Conservation (phyloP, 2,888 invertebrate species). For the Globia sparganii region DNA sequence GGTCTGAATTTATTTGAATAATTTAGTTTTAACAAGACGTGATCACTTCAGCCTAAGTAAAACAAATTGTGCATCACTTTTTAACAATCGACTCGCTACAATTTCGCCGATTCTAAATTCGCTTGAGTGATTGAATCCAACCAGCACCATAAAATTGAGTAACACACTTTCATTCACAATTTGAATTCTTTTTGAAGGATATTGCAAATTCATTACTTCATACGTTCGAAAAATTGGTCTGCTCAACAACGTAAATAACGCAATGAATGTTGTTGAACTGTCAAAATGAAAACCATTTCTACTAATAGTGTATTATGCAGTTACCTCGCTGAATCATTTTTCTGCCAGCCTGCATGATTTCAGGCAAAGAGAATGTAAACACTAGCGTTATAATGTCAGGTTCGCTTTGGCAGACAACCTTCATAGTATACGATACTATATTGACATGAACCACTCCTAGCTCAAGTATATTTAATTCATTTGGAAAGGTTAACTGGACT, state of each 20-base stretch:
- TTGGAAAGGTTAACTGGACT: constrained; percentile 5
- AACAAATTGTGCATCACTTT: too few species aligned
- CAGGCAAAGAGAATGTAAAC: too few species aligned
- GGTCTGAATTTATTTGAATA: background rate
- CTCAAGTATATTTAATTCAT: background rate
- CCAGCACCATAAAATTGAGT: background rate
- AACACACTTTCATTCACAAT: background rate
- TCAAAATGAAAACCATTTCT: background rate
- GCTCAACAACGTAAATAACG: background rate
- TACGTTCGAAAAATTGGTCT: background rate
- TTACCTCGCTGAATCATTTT: background rate
- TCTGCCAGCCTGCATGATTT: background rate
- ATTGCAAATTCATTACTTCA: background rate
- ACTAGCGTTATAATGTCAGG: too few species aligned
- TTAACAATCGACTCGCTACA: background rate
- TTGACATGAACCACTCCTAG: background rate
- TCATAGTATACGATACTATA: background rate
- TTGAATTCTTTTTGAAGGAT: background rate
- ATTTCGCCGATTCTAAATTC: background rate
- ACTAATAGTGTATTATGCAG: background rate
- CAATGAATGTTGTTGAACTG: background rate
- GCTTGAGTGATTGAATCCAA: background rate
- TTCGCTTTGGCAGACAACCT: background rate
- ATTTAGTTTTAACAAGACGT: background rate
- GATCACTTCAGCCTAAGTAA: background rate